Conservation (phyloP, 1,140 invertebrate genomes). For the Mactra quadrangularis region DNA sequence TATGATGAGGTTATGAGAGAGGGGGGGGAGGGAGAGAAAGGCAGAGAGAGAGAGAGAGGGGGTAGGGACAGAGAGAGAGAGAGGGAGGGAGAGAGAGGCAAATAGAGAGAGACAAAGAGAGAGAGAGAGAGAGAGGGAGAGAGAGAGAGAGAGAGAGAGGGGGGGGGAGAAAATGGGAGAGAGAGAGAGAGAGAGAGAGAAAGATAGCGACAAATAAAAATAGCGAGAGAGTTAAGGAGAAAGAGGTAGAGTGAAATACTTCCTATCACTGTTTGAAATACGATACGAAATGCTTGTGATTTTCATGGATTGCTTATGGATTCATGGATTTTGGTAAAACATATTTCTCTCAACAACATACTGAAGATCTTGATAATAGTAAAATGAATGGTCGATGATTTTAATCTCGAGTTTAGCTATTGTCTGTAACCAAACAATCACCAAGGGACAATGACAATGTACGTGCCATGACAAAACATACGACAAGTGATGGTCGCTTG, state of each 20-base stretch:
- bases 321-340: no score
- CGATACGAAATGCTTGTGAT: not conserved
- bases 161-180: not conserved
- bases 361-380: no score
- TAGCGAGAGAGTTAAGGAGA: not conserved
- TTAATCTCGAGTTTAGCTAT: no score
- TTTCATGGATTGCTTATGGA: no score
- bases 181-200: not conserved
- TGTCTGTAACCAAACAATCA: no score
- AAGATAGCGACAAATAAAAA: not conserved
- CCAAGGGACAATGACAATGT: no score
- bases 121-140: not conserved
- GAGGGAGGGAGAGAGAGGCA: not conserved
- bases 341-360: no score
- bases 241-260: not conserved
- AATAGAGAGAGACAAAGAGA: not conserved
- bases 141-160: not conserved
- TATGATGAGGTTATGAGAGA: no score
- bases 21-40: no score
- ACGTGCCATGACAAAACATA: no score
- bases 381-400: no score
- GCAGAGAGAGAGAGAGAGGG: not conserved
- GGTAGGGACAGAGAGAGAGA: not conserved
- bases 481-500: no score
- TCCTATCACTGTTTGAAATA: conserved; percentile 3